Base-by-base conservation (phyloP, 2,888 invertebrate genomes). In the Prosapia bicincta region DNA sequence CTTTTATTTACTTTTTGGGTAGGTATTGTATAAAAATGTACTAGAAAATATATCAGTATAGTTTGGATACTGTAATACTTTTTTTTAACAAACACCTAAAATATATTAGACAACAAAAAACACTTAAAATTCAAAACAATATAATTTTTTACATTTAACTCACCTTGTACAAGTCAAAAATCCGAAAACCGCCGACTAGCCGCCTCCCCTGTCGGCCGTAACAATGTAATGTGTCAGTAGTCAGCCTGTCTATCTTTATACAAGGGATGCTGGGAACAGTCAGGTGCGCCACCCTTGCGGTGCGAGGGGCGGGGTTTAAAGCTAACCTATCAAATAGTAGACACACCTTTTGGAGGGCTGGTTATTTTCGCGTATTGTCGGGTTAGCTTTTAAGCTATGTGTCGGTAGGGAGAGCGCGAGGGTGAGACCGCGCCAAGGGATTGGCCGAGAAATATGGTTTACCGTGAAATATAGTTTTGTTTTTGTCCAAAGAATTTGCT, bases 321-420 rank as follows among this genome's bases (percentile, higher is more conserved):
- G 54, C 54, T 54, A 54, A 54, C 54, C 54, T 54, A 54, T 54
- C 54, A 54, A 54, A 54, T 54, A 54, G 54, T 54, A 54, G 54
- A 54, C 54, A 54, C 54, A 54, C 54, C 54, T 54, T 54, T 54
- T 54, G 54, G 54, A 54, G 54, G 54, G 54, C 20, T 54, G 54
- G 54, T 54, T 54, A 54, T 54, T 54, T 54, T 54, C 54, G 54
- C 54, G 54, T 54, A 54, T 54, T 54, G 54, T 54, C 54, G 54
- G 54, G 54, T 54, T 54, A 54, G 54, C 54, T 54, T 54, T 54
- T 54, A 54, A 54, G 54, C 54, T 54, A 54, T 54, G 54, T 54
- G 54, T 54, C 54, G n/a, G 54, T 3, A 20, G 54, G 54, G 20
- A 20, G 54, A 9, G n/a, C n/a, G 20, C n/a, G 3, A 20, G 54